Percentiles rank a stretch among this genome's conserved stretches.
phyloP scores from a whole-genome alignment of 2,888 invertebrate genomes.

The Argynnis bischoffii region DNA sequence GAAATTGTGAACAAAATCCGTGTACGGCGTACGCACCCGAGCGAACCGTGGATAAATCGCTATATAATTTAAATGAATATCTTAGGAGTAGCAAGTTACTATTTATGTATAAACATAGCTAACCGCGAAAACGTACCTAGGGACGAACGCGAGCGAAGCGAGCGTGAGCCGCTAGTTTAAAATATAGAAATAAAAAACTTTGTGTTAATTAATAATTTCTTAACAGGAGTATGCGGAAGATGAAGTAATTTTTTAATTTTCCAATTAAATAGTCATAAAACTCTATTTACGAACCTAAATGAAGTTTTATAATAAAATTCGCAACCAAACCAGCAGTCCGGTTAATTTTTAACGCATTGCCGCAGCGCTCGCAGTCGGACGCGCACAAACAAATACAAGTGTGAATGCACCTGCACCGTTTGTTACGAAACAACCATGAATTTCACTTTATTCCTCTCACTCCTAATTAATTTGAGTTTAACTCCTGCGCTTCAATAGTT shows the following conservation, averaged over 20 bases:
- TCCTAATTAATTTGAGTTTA: slow-evolving; percentile 23
- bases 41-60: too few relatives aligned
- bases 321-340: slow-evolving; percentile 25
- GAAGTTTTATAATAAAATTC: slow-evolving; percentile 25
- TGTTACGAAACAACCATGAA: slow-evolving; percentile 29
- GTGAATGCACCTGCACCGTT: slow-evolving; percentile 31
- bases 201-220: too few relatives aligned
- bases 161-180: too few relatives aligned
- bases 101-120: too few relatives aligned
- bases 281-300: slow-evolving; percentile 22
- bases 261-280: slow-evolving; percentile 1
- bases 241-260: background rate
- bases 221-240: too few relatives aligned
- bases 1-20: too few relatives aligned
- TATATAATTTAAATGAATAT: too few relatives aligned
- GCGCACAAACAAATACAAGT: slow-evolving; percentile 33
- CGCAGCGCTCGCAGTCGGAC: slow-evolving; percentile 28
- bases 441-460: slow-evolving; percentile 25
- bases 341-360: slow-evolving; percentile 33
- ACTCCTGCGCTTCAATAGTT: slow-evolving; percentile 2
- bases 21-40: too few relatives aligned
- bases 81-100: too few relatives aligned
- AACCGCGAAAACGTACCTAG: too few relatives aligned
- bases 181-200: too few relatives aligned
- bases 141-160: too few relatives aligned